phyloP scores from a whole-genome alignment of 2,113 vertebrate species.

The Chroicocephalus ridibundus region DNA sequence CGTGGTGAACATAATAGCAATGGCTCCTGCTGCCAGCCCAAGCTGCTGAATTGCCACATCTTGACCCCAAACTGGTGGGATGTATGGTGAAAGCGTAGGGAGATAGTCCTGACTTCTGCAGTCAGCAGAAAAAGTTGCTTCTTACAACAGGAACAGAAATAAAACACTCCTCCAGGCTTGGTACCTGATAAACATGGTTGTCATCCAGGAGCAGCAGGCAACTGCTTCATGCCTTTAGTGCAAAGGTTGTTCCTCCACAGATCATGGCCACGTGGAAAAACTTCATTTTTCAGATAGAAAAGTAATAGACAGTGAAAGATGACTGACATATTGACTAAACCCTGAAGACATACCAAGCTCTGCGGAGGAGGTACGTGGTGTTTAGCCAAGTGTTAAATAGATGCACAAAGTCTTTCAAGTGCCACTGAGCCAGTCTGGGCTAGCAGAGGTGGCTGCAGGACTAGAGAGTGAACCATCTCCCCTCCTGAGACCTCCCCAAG shows the following conservation, averaged over 20 bases:
- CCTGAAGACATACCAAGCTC: background rate
- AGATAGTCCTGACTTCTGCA: background rate
- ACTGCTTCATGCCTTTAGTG: background rate
- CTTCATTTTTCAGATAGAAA: background rate
- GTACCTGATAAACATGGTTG: background rate
- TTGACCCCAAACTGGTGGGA: background rate
- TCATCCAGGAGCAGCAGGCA: background rate
- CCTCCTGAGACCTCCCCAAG: background rate
- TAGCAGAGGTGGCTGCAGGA: background rate
- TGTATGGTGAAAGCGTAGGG: background rate
- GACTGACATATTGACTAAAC: background rate
- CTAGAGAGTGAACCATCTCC: background rate
- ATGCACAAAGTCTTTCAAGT: background rate
- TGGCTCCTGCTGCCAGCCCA: background rate
- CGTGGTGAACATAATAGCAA: rapidly evolving
- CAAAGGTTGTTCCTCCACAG: background rate
- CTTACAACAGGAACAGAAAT: background rate
- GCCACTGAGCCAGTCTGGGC: background rate
- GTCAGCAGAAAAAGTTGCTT: background rate
- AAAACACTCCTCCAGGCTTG: background rate
- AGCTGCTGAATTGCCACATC: background rate
- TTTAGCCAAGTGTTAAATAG: background rate
- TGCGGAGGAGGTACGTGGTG: background rate
- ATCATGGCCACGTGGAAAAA: background rate
- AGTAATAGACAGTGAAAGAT: background rate